These are phyloP conservation scores for Suncus etruscus DNA, from an alignment of 2,113 vertebrate species.

Conservation along the genomic window DNA sequence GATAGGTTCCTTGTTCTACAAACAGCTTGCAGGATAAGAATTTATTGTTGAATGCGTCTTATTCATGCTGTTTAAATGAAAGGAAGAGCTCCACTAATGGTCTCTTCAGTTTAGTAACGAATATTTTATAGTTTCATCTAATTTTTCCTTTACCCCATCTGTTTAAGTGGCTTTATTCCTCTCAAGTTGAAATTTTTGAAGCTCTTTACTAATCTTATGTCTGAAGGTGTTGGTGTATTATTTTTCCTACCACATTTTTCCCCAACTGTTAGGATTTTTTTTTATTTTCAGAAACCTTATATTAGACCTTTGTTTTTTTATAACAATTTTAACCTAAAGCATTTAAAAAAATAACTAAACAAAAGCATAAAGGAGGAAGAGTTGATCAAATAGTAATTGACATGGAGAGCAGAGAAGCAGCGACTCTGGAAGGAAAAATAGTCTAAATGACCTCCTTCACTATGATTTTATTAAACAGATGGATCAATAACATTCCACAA, in stretches of 20 bases:
- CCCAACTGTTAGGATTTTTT: slow-evolving; percentile 5
- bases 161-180: slow-evolving; percentile 53
- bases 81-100: slow-evolving; percentile 38
- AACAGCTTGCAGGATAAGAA: slow-evolving; percentile 69
- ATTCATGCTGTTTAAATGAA: slow-evolving; percentile 72
- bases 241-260: neutral
- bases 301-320: neutral
- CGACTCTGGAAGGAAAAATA: neutral
- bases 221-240: neutral
- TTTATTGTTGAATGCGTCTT: slow-evolving; percentile 69
- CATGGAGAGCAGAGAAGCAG: neutral
- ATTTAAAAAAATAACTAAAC: neutral
- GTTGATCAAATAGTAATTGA: neutral
- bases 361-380: neutral
- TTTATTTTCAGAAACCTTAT: slow-evolving; percentile 8
- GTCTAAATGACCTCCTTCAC: neutral
- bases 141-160: slow-evolving; percentile 73
- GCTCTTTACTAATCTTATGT: slow-evolving; percentile 10
- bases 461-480: neutral
- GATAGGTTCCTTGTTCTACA: slow-evolving; percentile 63
- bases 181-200: slow-evolving; percentile 36
- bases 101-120: slow-evolving; percentile 71
- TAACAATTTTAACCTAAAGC: neutral
- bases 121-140: slow-evolving; percentile 70
- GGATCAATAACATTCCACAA: neutral